phyloP scores from a whole-genome alignment of 2,797 vertebrate species.

The Takifugu rubripes region DNA sequence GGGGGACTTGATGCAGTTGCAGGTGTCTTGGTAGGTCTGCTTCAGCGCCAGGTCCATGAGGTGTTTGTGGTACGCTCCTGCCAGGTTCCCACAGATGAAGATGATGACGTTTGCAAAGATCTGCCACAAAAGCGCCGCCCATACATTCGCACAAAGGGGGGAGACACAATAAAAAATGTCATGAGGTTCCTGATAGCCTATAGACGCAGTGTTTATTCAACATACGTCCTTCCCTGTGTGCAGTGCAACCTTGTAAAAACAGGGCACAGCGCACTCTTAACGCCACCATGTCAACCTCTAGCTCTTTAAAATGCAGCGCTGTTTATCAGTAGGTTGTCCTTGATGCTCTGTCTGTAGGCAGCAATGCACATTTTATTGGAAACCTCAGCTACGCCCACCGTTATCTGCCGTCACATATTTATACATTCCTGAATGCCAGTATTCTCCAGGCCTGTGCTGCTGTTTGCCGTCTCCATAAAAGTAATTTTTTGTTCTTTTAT shows the following conservation, averaged over 20 bases:
- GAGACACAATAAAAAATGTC: constrained; percentile 3
- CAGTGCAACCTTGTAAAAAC: constrained; percentile 51
- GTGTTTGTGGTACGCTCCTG: constrained; percentile 94
- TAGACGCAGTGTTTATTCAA: constrained; percentile 27
- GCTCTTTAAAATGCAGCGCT: constrained; percentile 35
- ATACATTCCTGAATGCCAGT: no score
- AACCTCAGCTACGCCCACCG: neutral
- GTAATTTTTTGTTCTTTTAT: neutral
- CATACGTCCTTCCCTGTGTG: constrained; percentile 21
- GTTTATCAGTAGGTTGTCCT: constrained; percentile 42
- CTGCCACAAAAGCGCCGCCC: constrained; percentile 57
- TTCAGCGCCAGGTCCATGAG: constrained; percentile 94
- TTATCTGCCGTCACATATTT: neutral
- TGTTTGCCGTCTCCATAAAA: neutral
- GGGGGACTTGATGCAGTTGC: constrained; percentile 97
- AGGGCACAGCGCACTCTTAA: constrained; percentile 30
- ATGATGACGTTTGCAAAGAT: constrained; percentile 96
- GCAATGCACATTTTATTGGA: constrained; percentile 34
- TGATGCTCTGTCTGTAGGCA: constrained; percentile 30
- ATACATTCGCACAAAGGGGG: neutral
- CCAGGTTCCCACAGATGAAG: constrained; percentile 95
- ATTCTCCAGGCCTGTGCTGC: neutral
- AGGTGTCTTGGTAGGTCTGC: constrained; percentile 96
- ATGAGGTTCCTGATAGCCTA: constrained; percentile 16
- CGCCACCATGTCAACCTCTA: constrained; percentile 40